Evolutionary conservation across 37 sponge, comb jelly and placozoan species (phyloP).

Genomic region (Lycopodina hypogea): DNA sequence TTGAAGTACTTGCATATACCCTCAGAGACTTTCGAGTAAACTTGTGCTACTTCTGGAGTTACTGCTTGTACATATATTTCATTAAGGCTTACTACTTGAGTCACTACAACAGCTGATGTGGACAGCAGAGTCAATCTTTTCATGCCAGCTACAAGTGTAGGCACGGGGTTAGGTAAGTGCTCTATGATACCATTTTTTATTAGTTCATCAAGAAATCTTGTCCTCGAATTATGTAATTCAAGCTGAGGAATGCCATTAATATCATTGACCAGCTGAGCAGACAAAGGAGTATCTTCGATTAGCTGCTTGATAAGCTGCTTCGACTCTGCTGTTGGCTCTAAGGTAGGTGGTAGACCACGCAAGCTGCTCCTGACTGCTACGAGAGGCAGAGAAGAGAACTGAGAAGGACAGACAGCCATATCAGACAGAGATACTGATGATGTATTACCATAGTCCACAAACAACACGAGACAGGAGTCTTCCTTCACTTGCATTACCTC

Average conservation of each 20-base stretch:
- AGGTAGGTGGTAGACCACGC: not conserved
- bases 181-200: not conserved
- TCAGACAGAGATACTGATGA: slow-evolving; percentile 4
- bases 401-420: not conserved
- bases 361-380: slow-evolving; percentile 21
- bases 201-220: not conserved
- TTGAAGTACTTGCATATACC: not conserved
- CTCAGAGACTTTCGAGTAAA: not conserved
- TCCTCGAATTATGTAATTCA: not conserved
- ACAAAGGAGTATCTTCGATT: not conserved
- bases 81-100: not conserved
- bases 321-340: not conserved
- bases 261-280: not conserved
- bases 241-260: not conserved
- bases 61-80: not conserved
- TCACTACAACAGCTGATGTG: not conserved
- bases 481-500: not conserved
- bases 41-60: not conserved
- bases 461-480: not conserved
- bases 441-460: slow-evolving; percentile 46
- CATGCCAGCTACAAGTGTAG: not conserved
- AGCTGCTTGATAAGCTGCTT: no score
- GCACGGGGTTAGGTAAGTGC: not conserved
- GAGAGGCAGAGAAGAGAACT: not conserved
- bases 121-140: not conserved